Conservation (phyloP, 2,888 invertebrate genomes). For the Cosmia trapezina region DNA sequence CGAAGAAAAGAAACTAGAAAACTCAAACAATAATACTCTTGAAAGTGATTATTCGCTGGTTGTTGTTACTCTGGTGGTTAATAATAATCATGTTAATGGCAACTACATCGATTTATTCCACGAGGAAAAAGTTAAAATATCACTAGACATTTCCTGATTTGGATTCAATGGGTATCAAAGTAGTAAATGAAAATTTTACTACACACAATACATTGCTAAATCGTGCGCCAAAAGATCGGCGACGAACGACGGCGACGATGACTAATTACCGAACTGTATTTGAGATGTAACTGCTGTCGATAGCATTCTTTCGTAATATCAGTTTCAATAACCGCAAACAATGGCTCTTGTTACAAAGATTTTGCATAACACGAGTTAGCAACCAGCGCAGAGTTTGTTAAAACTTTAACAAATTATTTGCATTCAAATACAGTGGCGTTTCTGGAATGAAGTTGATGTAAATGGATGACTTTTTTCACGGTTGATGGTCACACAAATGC, state of each 20-base stretch:
- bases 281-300: constrained; percentile 56
- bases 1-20: constrained; percentile 62
- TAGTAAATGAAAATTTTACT: background rate
- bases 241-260: constrained; percentile 30
- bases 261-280: constrained; percentile 47
- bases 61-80: constrained; percentile 13
- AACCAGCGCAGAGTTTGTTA: constrained; percentile 54
- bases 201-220: constrained; percentile 4
- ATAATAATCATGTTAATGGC: constrained; percentile 12
- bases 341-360: constrained; percentile 63
- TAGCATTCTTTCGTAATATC: constrained; percentile 56
- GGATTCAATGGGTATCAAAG: background rate
- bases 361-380: constrained; percentile 55
- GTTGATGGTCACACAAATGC: constrained; percentile 73
- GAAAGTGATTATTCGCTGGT: constrained; percentile 45
- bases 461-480: constrained; percentile 76
- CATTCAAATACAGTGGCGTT: constrained; percentile 61
- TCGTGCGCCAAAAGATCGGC: background rate
- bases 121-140: constrained; percentile 17
- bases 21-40: constrained; percentile 47
- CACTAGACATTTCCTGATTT: background rate
- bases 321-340: constrained; percentile 56
- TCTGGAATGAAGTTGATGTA: constrained; percentile 71
- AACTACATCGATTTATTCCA: constrained; percentile 5
- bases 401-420: constrained; percentile 68